Conservation (phyloP, 2,113 vertebrate genomes). For the Perca flavescens region DNA sequence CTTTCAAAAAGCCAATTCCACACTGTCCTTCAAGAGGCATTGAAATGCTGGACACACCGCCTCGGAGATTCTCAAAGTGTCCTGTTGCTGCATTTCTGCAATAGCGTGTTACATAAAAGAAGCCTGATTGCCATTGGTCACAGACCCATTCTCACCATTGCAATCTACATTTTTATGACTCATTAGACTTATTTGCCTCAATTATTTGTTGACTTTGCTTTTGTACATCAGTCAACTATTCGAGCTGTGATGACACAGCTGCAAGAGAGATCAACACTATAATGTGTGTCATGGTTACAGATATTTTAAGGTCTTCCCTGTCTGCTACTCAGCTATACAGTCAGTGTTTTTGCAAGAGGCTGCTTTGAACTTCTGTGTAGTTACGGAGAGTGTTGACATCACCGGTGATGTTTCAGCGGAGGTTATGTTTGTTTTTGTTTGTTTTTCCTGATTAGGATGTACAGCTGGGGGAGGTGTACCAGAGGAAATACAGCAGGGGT, state of each 20-base stretch:
- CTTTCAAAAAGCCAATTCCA: conserved; percentile 47
- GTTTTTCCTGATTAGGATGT: conserved; percentile 20
- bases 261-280: neutral
- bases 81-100: conserved; percentile 11
- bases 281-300: neutral
- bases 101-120: neutral
- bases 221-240: neutral
- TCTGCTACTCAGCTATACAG: neutral
- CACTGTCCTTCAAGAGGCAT: conserved; percentile 49
- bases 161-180: conserved; percentile 6
- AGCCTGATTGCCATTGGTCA: conserved; percentile 3
- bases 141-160: neutral
- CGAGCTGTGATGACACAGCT: neutral
- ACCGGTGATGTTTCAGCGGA: neutral
- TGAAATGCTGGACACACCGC: conserved; percentile 42
- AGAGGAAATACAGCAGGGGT: neutral
- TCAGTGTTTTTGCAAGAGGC: neutral
- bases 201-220: neutral
- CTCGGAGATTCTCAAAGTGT: neutral
- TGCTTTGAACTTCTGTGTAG: neutral
- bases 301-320: neutral
- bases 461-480: neutral
- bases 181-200: neutral
- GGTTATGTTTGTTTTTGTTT: conserved; percentile 36
- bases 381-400: conserved; percentile 32